phyloP scores from a whole-genome alignment of 2,888 invertebrate species.

The Syritta pipiens region DNA sequence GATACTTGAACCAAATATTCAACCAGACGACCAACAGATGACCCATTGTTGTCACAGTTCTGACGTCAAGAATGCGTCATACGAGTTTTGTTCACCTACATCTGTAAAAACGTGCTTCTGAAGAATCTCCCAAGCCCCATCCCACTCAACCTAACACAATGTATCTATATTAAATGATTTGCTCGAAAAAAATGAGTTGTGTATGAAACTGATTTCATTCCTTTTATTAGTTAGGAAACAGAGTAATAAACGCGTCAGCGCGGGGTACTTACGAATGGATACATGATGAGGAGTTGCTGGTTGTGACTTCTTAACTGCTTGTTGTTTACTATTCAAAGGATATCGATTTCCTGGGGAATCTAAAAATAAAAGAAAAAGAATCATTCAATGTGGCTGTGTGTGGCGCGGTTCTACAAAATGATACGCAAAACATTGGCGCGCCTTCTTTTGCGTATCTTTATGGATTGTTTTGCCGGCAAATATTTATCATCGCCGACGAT shows the following conservation, averaged over 20 bases:
- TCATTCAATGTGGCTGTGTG: too few species aligned
- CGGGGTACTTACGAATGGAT: conserved; percentile 73
- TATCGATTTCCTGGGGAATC: too few species aligned
- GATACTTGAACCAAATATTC: too few species aligned
- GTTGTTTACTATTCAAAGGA: too few species aligned
- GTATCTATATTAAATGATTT: conserved; percentile 38
- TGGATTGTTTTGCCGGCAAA: too few species aligned
- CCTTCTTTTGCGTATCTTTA: too few species aligned
- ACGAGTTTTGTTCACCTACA: background rate
- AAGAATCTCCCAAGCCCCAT: background rate
- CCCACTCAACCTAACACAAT: conserved; percentile 54
- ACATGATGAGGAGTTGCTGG: conserved; percentile 67
- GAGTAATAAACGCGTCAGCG: background rate
- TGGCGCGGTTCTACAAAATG: too few species aligned
- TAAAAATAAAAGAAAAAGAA: too few species aligned
- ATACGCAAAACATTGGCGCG: too few species aligned
- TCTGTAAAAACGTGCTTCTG: background rate
- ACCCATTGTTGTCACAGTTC: conserved; percentile 2
- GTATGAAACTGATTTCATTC: conserved; percentile 36
- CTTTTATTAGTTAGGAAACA: background rate
- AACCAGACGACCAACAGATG: too few species aligned
- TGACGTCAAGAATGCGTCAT: conserved; percentile 20
- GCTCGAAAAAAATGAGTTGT: conserved; percentile 67
- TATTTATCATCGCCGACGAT: too few species aligned
- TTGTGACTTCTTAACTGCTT: background rate